Base-by-base conservation (phyloP, 2,113 vertebrate genomes). In the Marmota monax region DNA sequence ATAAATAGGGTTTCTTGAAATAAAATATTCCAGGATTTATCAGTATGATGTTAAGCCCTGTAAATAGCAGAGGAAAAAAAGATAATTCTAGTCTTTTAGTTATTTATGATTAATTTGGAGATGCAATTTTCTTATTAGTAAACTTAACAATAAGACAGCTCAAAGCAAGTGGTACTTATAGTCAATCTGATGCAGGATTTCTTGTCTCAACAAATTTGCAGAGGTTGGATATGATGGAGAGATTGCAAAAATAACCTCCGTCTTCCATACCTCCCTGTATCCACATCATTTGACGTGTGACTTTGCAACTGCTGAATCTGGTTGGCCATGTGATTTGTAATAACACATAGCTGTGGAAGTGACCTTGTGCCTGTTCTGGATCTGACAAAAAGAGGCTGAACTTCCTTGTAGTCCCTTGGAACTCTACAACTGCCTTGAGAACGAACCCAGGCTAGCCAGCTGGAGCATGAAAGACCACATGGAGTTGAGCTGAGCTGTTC, bases 401-500 rank as follows among this genome's bases (percentile, higher is more conserved):
- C 5, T 37, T 10, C 22, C 42, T 84, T 51, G 34, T 32, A 7
- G 7, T 85, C 61, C 8, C 11, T 7, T 34, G 20, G 23, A 42
- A 29, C 25, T 34, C 1, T 34, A 9, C 45, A 16, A 22, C 1
- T 3, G 37, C 53, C 13, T 10, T 32, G 53, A 78, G 34, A 85
- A 39, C 9, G 32, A 93, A 4, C 42, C 29, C 0, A 1, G n/a
- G 20, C 13, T 23, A 25, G 39, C 5, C n/a, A 51, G 12, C 25
- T 25, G 2, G 34, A 90, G 63, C 22, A n/a, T 22, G 23, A 93
- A 29, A 45, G 0, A 77, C 7, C 22, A 1, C 0, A 0, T 25
- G 5, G 45, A 56, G 4, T 22, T 37, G n/a, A 73, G 32, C 7
- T 17, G 65, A 78, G 29, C 20, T 12, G 2, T 32, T 79, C 27